phyloP scores from a whole-genome alignment of 2,113 vertebrate genomes.

The Phodopus roborovskii region DNA sequence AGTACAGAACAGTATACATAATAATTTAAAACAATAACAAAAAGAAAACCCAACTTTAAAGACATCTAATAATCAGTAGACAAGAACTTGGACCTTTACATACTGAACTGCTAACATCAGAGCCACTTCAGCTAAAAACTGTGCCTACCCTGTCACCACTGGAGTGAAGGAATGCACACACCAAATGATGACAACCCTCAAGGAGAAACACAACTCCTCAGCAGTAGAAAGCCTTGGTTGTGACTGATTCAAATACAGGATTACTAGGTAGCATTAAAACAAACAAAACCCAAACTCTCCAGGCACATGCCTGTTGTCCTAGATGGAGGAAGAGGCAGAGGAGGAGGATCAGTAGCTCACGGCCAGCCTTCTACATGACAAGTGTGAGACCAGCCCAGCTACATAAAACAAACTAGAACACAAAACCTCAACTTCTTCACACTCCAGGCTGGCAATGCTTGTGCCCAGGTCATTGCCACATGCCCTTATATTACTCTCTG shows the following conservation, averaged over 20 bases:
- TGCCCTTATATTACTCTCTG: background rate
- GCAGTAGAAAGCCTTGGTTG: background rate
- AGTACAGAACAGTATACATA: too few species aligned
- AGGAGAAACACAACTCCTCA: background rate
- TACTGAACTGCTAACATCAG: background rate
- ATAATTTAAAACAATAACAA: too few species aligned
- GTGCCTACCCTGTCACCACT: background rate
- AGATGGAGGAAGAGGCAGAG: background rate
- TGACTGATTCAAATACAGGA: background rate
- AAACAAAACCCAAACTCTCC: too few species aligned
- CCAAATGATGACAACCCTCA: background rate
- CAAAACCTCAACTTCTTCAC: background rate
- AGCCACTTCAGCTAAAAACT: background rate
- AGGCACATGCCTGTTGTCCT: background rate
- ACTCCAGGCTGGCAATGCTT: background rate
- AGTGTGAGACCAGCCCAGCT: background rate
- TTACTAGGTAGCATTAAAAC: background rate
- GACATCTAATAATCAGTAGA: background rate
- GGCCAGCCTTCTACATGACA: background rate
- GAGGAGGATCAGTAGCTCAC: background rate
- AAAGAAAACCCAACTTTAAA: constrained; percentile 14
- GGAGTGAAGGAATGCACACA: background rate
- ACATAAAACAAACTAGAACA: background rate
- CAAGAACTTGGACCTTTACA: background rate
- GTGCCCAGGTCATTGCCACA: background rate